A percentile compares a stretch with the other conserved stretches of the same genome.
phyloP scores from a whole-genome alignment of 2,113 vertebrate species.

The Anarrhichthys ocellatus region DNA sequence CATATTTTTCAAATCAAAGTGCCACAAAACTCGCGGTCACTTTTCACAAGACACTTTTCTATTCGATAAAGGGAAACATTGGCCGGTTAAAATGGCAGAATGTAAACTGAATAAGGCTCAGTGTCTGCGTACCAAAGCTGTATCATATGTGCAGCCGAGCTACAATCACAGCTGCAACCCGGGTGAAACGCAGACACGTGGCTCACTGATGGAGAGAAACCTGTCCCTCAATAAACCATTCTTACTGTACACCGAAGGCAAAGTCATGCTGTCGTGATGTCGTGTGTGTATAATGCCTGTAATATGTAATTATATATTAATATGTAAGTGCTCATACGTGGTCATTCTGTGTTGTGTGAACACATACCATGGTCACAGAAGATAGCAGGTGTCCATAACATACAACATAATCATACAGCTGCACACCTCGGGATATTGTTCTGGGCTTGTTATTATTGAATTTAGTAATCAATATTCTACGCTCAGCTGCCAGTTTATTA shows the following conservation, averaged over 20 bases:
- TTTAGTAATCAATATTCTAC: neutral
- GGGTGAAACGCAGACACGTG: slow-evolving; percentile 27
- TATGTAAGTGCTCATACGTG: too few relatives aligned
- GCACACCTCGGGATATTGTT: neutral
- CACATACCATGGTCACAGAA: neutral
- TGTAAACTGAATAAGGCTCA: slow-evolving; percentile 44
- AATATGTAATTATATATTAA: too few relatives aligned
- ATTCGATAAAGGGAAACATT: neutral
- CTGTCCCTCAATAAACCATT: neutral
- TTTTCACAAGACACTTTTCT: slow-evolving; percentile 13
- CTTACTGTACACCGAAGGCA: neutral
- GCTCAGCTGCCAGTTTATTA: neutral
- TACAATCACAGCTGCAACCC: slow-evolving; percentile 10
- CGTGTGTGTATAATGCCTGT: neutral
- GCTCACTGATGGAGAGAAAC: neutral
- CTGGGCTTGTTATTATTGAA: neutral
- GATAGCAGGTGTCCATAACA: neutral
- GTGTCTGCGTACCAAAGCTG: neutral
- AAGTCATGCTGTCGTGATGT: neutral
- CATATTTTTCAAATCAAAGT: slow-evolving; percentile 5
- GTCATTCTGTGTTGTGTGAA: neutral
- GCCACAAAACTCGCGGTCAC: neutral
- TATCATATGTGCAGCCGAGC: slow-evolving; percentile 6
- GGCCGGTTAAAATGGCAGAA: slow-evolving; percentile 14
- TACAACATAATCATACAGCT: neutral